Base-by-base conservation (phyloP, 2,113 vertebrate genomes). In the Mustela nigripes region DNA sequence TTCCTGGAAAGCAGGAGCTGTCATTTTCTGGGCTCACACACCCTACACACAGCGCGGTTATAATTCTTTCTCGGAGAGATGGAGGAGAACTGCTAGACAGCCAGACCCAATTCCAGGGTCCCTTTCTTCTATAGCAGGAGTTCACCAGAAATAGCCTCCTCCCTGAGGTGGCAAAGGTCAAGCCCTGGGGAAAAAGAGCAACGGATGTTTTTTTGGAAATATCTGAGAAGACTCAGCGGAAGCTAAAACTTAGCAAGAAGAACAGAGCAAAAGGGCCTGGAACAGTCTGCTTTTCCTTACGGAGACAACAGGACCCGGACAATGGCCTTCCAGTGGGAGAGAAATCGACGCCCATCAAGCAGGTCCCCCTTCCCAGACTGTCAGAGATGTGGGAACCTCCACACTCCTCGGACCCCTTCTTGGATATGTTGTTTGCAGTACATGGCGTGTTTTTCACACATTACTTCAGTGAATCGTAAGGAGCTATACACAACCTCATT, bases 141-240 rank as follows among this genome's bases (percentile, higher is more conserved):
- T 21, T 71, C 65, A 21, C 65, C 31, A 31, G 65, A 65, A 58
- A 67, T 33, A 56, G 39, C 85, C 63, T 83, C 82, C 91, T 62
- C 76, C 92, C 18, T 58, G 39, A 96, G 93, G 67, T 95, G 36
- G 11, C 83, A 92, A 94, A 96, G 28, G 97, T 97, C 98, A 95
- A 91, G 96, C 95, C 95, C 89, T 81, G 92, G 84, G 84, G 95
- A 98, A 84, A 98, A 97, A 97, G 96, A 97, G 85, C 97, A 83
- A 98, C 94, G 83, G 92, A 76, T 11, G 74, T 76, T 98, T 98
- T 98, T 93, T 97, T 97, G 97, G 96, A 98, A 97, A 98, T 95
- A 96, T 95, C 80, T 80, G 96, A 98, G 98, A 97, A 98, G 96
- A 93, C 96, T 98, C 96, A 97, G 96, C 95, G 97, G 80, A 83